Evolutionary conservation across 2,113 vertebrate genomes (phyloP).

Genomic region (Psammodynastes pulverulentus): DNA sequence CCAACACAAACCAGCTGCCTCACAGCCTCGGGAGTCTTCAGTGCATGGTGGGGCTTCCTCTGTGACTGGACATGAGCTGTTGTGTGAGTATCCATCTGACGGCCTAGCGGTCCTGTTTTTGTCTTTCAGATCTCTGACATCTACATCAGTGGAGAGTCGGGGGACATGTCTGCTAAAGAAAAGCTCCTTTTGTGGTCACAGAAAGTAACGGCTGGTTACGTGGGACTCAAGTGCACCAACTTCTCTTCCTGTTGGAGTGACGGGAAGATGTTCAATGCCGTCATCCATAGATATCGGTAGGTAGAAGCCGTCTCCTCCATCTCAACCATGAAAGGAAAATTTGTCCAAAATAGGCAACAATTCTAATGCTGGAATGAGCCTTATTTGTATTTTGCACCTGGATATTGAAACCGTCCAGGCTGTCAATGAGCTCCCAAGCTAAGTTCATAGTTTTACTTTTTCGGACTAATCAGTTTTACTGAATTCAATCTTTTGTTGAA

Average conservation of each 20-base stretch:
- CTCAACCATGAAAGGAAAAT: background rate
- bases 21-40: background rate
- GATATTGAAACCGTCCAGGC: background rate
- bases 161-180: constrained; percentile 97
- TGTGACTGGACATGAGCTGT: too few relatives aligned
- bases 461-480: background rate
- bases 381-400: background rate
- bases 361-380: background rate
- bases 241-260: constrained; percentile 95
- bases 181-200: constrained; percentile 96
- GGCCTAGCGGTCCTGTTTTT: background rate
- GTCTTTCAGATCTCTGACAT: constrained; percentile 91
- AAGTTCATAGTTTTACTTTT: background rate
- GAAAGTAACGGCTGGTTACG: constrained; percentile 89
- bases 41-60: background rate
- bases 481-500: background rate
- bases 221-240: constrained; percentile 92
- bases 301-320: background rate
- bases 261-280: constrained; percentile 97
- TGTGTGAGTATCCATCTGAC: background rate
- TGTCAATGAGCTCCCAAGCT: background rate
- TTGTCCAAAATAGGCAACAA: background rate
- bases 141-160: constrained; percentile 93
- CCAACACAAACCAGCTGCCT: background rate
- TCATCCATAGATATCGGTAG: constrained; percentile 96